Conservation (phyloP, 2,888 invertebrate genomes). For the Drosophila basisetae region DNA sequence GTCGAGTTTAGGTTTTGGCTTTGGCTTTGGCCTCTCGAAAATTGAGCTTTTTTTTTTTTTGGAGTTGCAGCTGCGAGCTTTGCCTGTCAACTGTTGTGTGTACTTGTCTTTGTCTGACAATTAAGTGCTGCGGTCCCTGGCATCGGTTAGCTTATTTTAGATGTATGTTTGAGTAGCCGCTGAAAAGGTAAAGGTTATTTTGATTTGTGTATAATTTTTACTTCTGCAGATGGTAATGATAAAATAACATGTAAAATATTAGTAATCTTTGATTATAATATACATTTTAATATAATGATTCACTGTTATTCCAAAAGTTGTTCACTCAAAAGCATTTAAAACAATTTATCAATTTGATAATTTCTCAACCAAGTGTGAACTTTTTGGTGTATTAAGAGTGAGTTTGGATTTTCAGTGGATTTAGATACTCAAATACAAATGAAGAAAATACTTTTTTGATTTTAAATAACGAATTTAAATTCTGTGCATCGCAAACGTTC, state of each 20-base stretch:
- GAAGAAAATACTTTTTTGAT: background rate
- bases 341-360: background rate
- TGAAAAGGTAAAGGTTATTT: background rate
- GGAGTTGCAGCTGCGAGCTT: slow-evolving; percentile 10
- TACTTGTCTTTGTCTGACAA: slow-evolving; percentile 41
- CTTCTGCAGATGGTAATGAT: background rate
- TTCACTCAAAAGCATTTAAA: background rate
- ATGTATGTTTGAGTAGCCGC: background rate
- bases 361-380: too few species aligned
- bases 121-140: slow-evolving; percentile 30
- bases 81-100: slow-evolving; percentile 11
- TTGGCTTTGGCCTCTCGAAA: slow-evolving; percentile 13
- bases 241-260: background rate
- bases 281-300: background rate
- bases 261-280: background rate
- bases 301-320: background rate
- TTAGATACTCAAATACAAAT: background rate
- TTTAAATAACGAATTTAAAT: background rate
- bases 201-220: too few species aligned
- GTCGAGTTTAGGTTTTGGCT: slow-evolving; percentile 21
- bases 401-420: background rate
- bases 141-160: background rate
- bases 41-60: background rate
- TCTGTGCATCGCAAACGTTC: background rate
- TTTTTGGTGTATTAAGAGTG: background rate